Base-by-base conservation (phyloP, 2,888 invertebrate genomes). In the Ophion costatus region DNA sequence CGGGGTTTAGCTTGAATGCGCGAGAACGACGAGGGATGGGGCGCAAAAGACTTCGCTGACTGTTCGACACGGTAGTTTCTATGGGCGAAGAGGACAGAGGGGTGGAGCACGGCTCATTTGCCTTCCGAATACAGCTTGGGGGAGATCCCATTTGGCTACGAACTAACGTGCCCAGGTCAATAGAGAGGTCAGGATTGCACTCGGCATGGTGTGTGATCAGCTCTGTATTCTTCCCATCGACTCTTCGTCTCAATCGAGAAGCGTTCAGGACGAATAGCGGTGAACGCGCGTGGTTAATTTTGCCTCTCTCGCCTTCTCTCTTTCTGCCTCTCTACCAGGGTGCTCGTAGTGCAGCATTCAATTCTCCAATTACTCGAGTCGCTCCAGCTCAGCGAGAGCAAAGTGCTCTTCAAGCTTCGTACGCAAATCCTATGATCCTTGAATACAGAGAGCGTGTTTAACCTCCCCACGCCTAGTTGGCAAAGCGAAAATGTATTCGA, bases 321-420 rank as follows among this genome's bases (percentile, higher is more conserved):
- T 61, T 20, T 61, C 56, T 33, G 33, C 22, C 75, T 64, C 76
- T 77, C 79, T 69, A 59, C 63, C 56, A 74, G 33, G 45, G 82
- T 77, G 59, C 77, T 77, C 71, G 56, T 29, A 70, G 59, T 70
- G 59, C 59, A 67, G 45, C 70, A 56, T 83, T 79, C 75, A 75
- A 83, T 80, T 77, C 80, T 80, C 80, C 83, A 85, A 85, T 85
- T 85, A 85, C 77, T 83, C 83, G 85, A 78, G 73, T 80, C 80
- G 73, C 77, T 80, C 69, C 70, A 45, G 74, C 76, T 85, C 80
- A 77, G 74, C 80, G 83, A 80, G 77, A 80, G 33, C 38, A 66
- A 80, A 67, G 80, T 63, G 70, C 80, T 75, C 79, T 74, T 74
- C 76, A 74, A 70, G 61, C 75, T 59, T 61, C 22, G 85, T 83